Evolutionary conservation across 2,888 invertebrate genomes (phyloP).

Genomic region (Eupeodes luniger): DNA sequence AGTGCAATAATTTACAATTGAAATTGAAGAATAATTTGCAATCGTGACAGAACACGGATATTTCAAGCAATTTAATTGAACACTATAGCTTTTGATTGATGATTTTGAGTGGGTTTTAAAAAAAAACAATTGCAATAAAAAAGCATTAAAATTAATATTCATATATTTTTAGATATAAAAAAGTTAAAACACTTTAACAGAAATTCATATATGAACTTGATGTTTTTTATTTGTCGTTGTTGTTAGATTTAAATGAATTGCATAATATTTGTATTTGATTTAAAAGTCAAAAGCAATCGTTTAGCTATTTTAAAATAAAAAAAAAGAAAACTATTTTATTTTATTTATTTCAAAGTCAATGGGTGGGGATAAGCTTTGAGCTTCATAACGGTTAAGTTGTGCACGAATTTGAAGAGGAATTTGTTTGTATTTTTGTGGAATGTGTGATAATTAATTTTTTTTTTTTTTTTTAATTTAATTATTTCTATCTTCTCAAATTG

Average conservation of each 20-base stretch:
- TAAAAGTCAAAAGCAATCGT: not conserved
- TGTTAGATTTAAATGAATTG: not conserved
- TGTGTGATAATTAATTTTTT: no score
- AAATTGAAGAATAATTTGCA: not conserved
- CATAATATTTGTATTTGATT: not conserved
- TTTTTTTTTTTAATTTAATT: no score
- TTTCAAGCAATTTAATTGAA: constrained; percentile 21
- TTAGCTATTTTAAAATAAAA: not conserved
- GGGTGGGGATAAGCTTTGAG: no score
- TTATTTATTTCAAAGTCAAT: no score
- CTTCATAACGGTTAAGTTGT: no score
- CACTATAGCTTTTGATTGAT: not conserved
- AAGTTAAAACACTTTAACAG: not conserved
- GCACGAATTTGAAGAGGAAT: no score
- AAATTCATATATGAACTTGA: not conserved
- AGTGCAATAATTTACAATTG: not conserved
- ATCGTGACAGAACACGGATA: constrained; percentile 25
- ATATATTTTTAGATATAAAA: not conserved
- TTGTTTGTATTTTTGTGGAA: no score
- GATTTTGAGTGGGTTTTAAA: not conserved
- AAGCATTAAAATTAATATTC: not conserved
- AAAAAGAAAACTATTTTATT: no score
- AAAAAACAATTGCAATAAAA: not conserved
- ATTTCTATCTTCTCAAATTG: no score
- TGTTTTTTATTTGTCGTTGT: not conserved